These are phyloP conservation scores for Notamacropus eugenii DNA, from an alignment of 2,797 vertebrate genomes.

Conservation along the genomic window DNA sequence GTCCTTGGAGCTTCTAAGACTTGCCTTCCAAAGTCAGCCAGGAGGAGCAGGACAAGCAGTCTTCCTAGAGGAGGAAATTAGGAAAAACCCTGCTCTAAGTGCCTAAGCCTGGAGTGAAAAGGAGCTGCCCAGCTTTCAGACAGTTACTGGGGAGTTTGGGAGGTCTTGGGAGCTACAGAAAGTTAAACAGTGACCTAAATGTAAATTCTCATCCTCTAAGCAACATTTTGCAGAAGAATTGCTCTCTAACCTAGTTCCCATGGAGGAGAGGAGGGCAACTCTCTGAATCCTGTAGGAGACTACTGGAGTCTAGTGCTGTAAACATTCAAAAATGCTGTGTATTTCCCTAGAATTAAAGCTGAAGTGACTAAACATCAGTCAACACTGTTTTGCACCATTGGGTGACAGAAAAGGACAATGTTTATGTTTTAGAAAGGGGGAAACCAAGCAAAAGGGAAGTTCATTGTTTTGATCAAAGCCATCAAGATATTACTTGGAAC, in stretches of 20 bases:
- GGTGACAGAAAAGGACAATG: background rate
- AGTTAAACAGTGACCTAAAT: background rate
- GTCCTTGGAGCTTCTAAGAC: background rate
- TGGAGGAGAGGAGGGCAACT: background rate
- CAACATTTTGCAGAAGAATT: background rate
- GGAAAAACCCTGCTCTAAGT: background rate
- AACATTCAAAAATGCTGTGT: background rate
- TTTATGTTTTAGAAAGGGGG: background rate
- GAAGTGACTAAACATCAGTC: background rate
- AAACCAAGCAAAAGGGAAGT: background rate
- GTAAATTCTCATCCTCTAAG: background rate
- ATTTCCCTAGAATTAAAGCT: background rate
- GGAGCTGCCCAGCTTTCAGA: background rate
- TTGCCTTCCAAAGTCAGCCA: background rate
- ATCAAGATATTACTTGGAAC: background rate
- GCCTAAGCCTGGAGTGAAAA: background rate
- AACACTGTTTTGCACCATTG: background rate
- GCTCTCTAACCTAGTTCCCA: background rate
- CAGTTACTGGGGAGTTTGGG: background rate
- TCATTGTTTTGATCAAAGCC: background rate
- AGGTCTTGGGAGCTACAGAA: background rate
- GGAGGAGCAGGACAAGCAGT: background rate
- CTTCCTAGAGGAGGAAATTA: background rate
- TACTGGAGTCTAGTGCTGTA: background rate
- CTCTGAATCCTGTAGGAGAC: background rate